These are phyloP conservation scores for Acanthiza pusilla DNA, from an alignment of 2,797 vertebrate species.

Conservation along the genomic window DNA sequence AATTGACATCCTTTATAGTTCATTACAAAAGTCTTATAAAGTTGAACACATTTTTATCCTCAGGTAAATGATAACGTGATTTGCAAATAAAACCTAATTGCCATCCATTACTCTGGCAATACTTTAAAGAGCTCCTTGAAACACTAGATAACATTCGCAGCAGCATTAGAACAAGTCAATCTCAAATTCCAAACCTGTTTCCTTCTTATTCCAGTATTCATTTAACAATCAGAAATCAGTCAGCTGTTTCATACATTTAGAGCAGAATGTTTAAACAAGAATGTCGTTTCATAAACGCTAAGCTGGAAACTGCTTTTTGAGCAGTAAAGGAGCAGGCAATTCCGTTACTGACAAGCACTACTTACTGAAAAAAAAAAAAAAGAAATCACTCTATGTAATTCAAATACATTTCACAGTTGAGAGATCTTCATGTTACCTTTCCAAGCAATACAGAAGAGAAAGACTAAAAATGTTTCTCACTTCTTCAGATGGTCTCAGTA, in stretches of 20 bases:
- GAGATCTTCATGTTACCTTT: neutral
- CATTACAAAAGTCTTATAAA: neutral
- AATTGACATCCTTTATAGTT: neutral
- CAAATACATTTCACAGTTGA: constrained; percentile 41
- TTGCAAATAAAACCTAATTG: constrained; percentile 3
- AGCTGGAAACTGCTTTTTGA: neutral
- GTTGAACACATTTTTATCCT: neutral
- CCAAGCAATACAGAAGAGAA: neutral
- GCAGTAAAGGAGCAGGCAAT: neutral
- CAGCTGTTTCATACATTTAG: neutral
- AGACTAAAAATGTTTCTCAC: neutral
- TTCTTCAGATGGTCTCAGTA: neutral
- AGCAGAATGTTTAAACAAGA: neutral
- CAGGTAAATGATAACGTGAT: neutral
- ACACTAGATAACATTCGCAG: neutral
- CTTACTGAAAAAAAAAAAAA: neutral
- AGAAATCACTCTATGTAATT: neutral
- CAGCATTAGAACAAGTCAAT: neutral
- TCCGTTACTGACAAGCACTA: constrained; percentile 16
- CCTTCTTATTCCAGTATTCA: neutral
- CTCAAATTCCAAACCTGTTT: neutral
- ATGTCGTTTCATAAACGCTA: neutral
- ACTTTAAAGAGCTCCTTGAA: neutral
- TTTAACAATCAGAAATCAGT: constrained; percentile 32
- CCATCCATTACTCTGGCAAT: neutral